phyloP scores from a whole-genome alignment of 2,113 vertebrate species.

The Macrotus californicus region DNA sequence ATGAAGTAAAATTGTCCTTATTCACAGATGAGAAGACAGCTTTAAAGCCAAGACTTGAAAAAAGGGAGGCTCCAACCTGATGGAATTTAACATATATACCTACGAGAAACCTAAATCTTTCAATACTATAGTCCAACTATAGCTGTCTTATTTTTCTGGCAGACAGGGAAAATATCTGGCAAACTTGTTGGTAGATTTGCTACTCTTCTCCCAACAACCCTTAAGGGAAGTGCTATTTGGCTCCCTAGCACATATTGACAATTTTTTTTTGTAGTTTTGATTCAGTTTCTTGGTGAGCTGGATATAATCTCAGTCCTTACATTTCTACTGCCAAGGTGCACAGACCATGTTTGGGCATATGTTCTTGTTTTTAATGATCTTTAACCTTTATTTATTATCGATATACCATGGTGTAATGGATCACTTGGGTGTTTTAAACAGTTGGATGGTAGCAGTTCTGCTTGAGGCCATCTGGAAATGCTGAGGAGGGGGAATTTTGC shows the following conservation, averaged over 20 bases:
- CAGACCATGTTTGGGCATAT: slow-evolving; percentile 25
- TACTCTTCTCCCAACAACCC: background rate
- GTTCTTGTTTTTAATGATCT: slow-evolving; percentile 42
- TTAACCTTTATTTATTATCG: slow-evolving; percentile 51
- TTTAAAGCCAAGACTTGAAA: background rate
- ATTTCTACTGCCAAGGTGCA: background rate
- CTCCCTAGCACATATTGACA: background rate
- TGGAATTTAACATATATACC: background rate
- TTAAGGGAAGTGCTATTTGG: background rate
- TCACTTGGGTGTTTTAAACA: slow-evolving; percentile 10
- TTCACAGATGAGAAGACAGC: background rate
- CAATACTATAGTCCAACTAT: accelerated
- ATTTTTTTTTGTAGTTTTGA: background rate
- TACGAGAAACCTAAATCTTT: background rate
- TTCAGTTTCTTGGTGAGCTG: background rate
- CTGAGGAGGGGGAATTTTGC: background rate
- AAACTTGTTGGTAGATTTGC: background rate
- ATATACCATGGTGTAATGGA: slow-evolving; percentile 4
- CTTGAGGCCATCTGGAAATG: slow-evolving; percentile 37
- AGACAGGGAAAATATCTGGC: background rate
- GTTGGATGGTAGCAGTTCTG: slow-evolving; percentile 31
- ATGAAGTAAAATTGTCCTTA: too few species aligned
- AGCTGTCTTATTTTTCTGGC: background rate
- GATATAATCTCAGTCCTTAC: background rate
- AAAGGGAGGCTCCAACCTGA: background rate